phyloP scores from a whole-genome alignment of 2,888 invertebrate genomes.

The Limenitis camilla region DNA sequence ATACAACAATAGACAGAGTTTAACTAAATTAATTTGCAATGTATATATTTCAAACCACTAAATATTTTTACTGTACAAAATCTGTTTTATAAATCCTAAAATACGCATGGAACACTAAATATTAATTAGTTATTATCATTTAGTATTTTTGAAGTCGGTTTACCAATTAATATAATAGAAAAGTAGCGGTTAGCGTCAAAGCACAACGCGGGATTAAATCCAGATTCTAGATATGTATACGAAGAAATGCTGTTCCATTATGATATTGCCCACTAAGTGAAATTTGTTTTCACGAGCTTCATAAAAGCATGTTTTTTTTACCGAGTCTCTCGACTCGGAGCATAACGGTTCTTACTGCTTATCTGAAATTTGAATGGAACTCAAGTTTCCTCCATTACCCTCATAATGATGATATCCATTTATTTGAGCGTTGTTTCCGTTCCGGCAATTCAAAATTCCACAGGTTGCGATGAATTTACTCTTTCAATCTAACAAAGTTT shows the following conservation, averaged over 20 bases:
- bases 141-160: too few species aligned
- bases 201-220: slow-evolving; percentile 48
- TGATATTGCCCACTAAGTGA: slow-evolving; percentile 67
- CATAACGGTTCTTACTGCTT: slow-evolving; percentile 34
- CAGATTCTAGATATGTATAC: slow-evolving; percentile 41
- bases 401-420: slow-evolving; percentile 22
- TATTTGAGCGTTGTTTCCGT: slow-evolving; percentile 16
- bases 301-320: slow-evolving; percentile 51
- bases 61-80: too few species aligned
- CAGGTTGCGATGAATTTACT: slow-evolving; percentile 16
- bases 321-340: slow-evolving; percentile 40
- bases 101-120: too few species aligned
- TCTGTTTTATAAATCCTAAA: too few species aligned
- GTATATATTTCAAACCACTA: neutral
- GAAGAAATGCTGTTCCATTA: slow-evolving; percentile 62
- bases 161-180: slow-evolving; percentile 43
- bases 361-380: slow-evolving; percentile 24
- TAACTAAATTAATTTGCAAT: neutral
- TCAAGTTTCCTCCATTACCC: slow-evolving; percentile 22
- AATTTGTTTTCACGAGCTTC: slow-evolving; percentile 60
- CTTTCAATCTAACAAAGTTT: neutral
- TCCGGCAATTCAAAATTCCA: slow-evolving; percentile 15
- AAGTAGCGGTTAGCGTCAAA: slow-evolving; percentile 48
- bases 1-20: too few species aligned
- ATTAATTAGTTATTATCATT: too few species aligned